Base-by-base conservation (phyloP, 2,888 invertebrate species). In the Taphrorychus bicolor region DNA sequence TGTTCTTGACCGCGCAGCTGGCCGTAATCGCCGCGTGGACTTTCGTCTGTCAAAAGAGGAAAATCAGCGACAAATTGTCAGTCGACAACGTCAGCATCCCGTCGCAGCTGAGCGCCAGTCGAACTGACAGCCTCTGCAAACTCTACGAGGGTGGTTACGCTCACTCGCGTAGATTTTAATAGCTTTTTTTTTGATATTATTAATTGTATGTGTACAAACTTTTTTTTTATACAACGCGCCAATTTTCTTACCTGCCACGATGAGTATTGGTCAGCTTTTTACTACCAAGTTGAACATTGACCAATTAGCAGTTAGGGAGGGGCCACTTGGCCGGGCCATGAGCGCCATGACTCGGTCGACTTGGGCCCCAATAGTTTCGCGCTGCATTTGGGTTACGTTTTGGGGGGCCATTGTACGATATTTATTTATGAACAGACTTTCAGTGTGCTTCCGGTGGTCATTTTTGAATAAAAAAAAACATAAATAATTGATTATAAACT, bases 11-110 rank as follows among this genome's bases (percentile, higher is more conserved):
- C 57, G 92, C 91, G 19, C 95, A 95, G 85, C 87, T 95, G 80
- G 91, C 92, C 77, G 89, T 95, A 70, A 90, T 95, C 74, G 91
- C 93, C 54, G 92, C 91, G 71, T 95, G 94, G 93, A 91, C 94
- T 72, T 93, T 93, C 84, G 88, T 94, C 79, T 93, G 93, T 89
- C 93, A 94, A 81, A 87, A 92, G 76, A 86, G 91, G 79, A 88
- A 90, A 76, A 84, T 77, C 16, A 73, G 69, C 62, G 71, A 69
- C 75, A 79, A 84, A 78, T 81, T 88, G 84, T 85, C 87, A 85
- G 81, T 87, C 83, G 87, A 90, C 83, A 81, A 87, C 79, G 83
- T 86, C 76, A 89, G 91, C 79, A 86, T 91, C 49, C 89, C 91
- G 16, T 87, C 89, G 53, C 88, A 87, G 72, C 84, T 87, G 53